Conservation (phyloP, 1,140 invertebrate genomes). For the Tribolium castaneum region DNA sequence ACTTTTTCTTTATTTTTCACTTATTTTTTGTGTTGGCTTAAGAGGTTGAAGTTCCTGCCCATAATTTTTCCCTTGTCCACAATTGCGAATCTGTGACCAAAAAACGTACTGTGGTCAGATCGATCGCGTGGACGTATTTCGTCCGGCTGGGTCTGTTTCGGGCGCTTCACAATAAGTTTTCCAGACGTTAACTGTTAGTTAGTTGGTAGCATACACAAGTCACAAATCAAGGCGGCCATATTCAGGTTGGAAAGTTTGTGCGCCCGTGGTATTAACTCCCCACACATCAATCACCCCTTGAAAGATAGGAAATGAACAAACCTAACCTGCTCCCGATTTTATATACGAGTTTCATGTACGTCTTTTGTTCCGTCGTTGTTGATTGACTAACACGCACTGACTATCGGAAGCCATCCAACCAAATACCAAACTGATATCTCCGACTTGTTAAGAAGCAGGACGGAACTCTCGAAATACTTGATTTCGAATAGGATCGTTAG, state of each 20-base stretch:
- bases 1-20: background rate
- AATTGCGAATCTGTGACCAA: background rate
- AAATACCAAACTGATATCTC: conserved; percentile 18
- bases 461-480: background rate
- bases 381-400: conserved; percentile 58
- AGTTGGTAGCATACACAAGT: conserved; percentile 37
- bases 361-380: conserved; percentile 52
- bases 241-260: conserved; percentile 48
- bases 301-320: conserved; percentile 62
- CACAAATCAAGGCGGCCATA: conserved; percentile 51
- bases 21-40: no score
- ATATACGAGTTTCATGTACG: conserved; percentile 56
- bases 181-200: conserved; percentile 46
- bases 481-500: background rate
- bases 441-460: background rate
- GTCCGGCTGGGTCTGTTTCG: conserved; percentile 5
- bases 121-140: conserved; percentile 10
- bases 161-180: conserved; percentile 34
- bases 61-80: background rate
- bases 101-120: conserved; percentile 10
- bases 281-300: conserved; percentile 61
- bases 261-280: conserved; percentile 46
- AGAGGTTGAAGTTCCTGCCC: background rate
- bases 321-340: conserved; percentile 55
- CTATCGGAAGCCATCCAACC: conserved; percentile 15